These are phyloP conservation scores for Turdus rufiventris DNA, from an alignment of 2,113 vertebrate species.

Conservation along the genomic window DNA sequence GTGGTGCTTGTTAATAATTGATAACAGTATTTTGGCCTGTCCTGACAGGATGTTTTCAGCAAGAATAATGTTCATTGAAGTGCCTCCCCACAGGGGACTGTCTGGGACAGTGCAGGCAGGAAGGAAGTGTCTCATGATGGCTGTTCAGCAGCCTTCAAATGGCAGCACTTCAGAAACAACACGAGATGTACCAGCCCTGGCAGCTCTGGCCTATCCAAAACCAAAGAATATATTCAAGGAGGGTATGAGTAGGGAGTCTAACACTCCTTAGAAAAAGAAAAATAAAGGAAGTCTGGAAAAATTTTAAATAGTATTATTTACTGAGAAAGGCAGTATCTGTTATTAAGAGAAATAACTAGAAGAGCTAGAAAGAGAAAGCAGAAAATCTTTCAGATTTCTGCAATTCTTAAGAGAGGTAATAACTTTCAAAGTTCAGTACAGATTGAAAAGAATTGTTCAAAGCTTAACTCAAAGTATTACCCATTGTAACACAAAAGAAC, in stretches of 20 bases:
- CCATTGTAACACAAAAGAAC: not conserved
- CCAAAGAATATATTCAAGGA: not conserved
- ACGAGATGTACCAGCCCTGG: not conserved
- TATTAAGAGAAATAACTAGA: not conserved
- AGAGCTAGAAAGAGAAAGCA: not conserved
- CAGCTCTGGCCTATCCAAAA: not conserved
- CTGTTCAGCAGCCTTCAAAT: conserved; percentile 36
- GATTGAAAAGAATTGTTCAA: not conserved
- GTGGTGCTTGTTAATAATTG: conserved; percentile 54
- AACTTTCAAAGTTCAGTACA: not conserved
- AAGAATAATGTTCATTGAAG: conserved; percentile 59
- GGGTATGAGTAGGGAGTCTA: not conserved
- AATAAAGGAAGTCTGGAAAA: not conserved
- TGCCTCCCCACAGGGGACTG: conserved; percentile 59
- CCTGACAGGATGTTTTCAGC: conserved; percentile 53
- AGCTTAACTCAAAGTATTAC: not conserved
- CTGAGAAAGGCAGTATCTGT: not conserved
- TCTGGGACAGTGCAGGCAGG: conserved; percentile 57
- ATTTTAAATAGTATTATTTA: not conserved
- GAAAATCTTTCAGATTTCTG: not conserved
- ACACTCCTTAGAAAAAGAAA: not conserved
- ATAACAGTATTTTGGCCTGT: conserved; percentile 60
- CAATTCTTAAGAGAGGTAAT: not conserved
- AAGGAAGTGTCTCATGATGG: conserved; percentile 55
- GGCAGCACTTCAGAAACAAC: conserved; percentile 17